phyloP scores from a whole-genome alignment of 2,888 invertebrate species.

The Ennomos fuscantarius region DNA sequence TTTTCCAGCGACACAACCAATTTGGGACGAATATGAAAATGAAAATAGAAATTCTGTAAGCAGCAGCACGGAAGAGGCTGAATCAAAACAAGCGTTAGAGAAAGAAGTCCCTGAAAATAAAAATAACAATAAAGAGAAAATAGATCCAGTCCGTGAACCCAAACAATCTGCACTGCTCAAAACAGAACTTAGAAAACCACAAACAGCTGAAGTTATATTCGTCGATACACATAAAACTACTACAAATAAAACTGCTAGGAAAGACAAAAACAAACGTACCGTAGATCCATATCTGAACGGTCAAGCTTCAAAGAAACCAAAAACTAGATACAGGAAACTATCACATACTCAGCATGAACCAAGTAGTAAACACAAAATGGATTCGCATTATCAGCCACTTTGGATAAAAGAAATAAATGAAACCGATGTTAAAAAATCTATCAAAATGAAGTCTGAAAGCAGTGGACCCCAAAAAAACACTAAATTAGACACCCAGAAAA shows the following conservation, averaged over 20 bases:
- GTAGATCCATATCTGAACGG: not conserved
- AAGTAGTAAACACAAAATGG: conserved; percentile 2
- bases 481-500: conserved; percentile 3
- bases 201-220: conserved; percentile 32
- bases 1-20: conserved; percentile 47
- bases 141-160: not conserved
- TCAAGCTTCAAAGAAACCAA: conserved; percentile 9
- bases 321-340: conserved; percentile 32
- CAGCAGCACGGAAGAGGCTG: conserved; percentile 6
- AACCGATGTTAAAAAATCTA: not conserved
- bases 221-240: conserved; percentile 32
- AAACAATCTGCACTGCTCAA: conserved; percentile 1
- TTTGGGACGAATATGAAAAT: conserved; percentile 31
- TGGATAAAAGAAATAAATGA: conserved; percentile 1
- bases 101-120: not conserved
- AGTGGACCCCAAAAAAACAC: not conserved
- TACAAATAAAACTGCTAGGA: too few relatives aligned
- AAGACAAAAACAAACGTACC: too few relatives aligned
- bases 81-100: not conserved
- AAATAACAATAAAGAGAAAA: conserved; percentile 8
- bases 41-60: conserved; percentile 11
- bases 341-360: conserved; percentile 4
- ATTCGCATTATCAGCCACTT: not conserved
- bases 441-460: not conserved
- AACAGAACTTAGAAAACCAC: conserved; percentile 12